Base-by-base conservation (phyloP, 2,113 vertebrate genomes). In the Oncorhynchus kisutch region DNA sequence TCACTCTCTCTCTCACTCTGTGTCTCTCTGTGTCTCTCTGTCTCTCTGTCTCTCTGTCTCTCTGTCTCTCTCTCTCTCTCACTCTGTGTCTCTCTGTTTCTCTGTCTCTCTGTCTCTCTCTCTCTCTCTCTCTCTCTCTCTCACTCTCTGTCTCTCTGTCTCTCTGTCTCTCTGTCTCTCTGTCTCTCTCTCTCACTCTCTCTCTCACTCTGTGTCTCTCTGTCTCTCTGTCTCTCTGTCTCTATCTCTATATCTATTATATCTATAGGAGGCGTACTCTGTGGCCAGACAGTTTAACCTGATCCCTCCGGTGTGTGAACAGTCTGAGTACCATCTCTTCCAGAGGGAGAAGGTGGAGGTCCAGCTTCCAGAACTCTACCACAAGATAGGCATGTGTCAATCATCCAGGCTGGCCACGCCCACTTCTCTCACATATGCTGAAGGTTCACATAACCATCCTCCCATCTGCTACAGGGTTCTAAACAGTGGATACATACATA, bases 271-370 rank as follows among this genome's bases (percentile, higher is more conserved):
- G 88, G 98, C 97, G 14, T 99, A 99, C 82, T 99, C 97, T 0
- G 97, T 99, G 77, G 98, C 97, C 3, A 93, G 98, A 83, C 98
- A 99, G 92, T 99, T 99, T 78, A 99, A 99, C 84, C 94, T 99
- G 91, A 97, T 99, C 81, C 97, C 98, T 0, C 98, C 98, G 0
- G 97, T 99, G 75, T 99, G 98, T 24, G 98, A 99, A 39, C 98
- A 99, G 89, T 97, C 98, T 0, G 98, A 99, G 80, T 99, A 99
- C 67, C 97, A 99, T 39, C 96, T 99, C 51, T 99, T 99, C 90
- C 98, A 99, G 77, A 93, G 98, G 74, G 98, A 99, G 91, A 99
- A 99, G 88, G 97, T 99, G 67, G 98, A 99, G 88, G 96, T 99
- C 51, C 98, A 99, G 81, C 94, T 99, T 60, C 98, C 98, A 0